These are phyloP conservation scores for Coreius guichenoti DNA, from an alignment of 2,797 vertebrate genomes.

Conservation along the genomic window DNA sequence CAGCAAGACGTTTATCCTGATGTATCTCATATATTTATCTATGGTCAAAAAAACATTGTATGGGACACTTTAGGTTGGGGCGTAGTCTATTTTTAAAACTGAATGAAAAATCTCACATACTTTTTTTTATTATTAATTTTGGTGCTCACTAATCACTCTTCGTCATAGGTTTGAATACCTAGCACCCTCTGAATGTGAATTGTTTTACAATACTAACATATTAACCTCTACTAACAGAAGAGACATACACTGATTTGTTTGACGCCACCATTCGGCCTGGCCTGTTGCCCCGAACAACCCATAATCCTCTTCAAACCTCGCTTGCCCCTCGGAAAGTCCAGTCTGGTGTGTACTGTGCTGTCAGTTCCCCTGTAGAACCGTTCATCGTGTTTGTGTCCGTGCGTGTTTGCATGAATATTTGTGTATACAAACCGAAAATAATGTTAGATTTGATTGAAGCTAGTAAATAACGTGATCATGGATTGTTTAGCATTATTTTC, in stretches of 20 bases:
- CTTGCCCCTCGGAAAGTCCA: slow-evolving; percentile 69
- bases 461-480: neutral
- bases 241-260: slow-evolving; percentile 60
- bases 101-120: neutral
- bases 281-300: slow-evolving; percentile 64
- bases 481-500: neutral
- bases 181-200: slow-evolving; percentile 22
- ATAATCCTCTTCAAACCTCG: slow-evolving; percentile 67
- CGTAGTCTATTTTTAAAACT: neutral
- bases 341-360: slow-evolving; percentile 73
- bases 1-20: neutral
- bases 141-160: slow-evolving; percentile 11
- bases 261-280: slow-evolving; percentile 61
- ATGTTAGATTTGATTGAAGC: neutral
- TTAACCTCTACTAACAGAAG: slow-evolving; percentile 66
- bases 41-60: neutral
- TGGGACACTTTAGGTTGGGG: neutral
- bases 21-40: neutral
- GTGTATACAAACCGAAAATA: slow-evolving; percentile 15
- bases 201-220: slow-evolving; percentile 61
- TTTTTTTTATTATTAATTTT: neutral
- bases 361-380: slow-evolving; percentile 32
- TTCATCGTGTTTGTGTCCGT: slow-evolving; percentile 41
- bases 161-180: neutral
- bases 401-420: slow-evolving; percentile 35